Percentiles rank a stretch among this genome's conserved stretches.
Conservation (phyloP, 37 sponge, comb jelly and placozoan genomes). For the Aplysina aerophoba region DNA sequence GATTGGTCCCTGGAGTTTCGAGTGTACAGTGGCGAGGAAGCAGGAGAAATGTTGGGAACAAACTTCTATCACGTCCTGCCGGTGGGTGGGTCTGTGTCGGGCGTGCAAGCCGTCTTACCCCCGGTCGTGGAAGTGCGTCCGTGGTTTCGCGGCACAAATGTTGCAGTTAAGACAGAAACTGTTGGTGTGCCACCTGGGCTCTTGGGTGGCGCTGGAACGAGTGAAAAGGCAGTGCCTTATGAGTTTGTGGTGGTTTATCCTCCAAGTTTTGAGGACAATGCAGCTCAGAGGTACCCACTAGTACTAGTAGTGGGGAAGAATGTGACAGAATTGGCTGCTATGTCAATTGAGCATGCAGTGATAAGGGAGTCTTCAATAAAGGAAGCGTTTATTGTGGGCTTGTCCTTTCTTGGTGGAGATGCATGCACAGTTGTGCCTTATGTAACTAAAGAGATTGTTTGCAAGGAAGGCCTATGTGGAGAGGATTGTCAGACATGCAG, state of each 20-base stretch:
- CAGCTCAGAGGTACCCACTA: conserved; percentile 56
- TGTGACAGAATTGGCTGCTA: neutral
- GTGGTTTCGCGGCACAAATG: conserved; percentile 57
- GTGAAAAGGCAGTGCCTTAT: neutral
- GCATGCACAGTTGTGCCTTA: neutral
- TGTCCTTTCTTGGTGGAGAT: conserved; percentile 18
- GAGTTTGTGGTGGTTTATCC: conserved; percentile 49
- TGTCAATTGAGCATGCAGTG: conserved; percentile 40
- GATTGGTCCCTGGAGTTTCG: neutral
- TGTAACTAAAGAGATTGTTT: neutral
- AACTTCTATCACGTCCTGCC: conserved; percentile 61
- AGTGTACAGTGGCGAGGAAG: conserved; percentile 24
- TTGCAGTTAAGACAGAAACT: conserved; percentile 14
- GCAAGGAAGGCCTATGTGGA: conserved; percentile 20
- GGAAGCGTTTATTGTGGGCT: conserved; percentile 55
- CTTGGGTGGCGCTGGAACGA: neutral
- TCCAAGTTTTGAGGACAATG: conserved; percentile 69
- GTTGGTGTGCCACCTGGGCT: neutral
- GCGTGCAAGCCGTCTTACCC: conserved; percentile 19
- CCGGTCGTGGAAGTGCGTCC: conserved; percentile 49
- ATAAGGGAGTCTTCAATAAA: conserved; percentile 50
- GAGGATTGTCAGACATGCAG: conserved; percentile 57
- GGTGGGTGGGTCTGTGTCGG: conserved; percentile 45
- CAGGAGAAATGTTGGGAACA: conserved; percentile 69
- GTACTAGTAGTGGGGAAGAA: conserved; percentile 34